Base-by-base conservation (phyloP, 2,113 vertebrate genomes). In the Arvicanthis niloticus region DNA sequence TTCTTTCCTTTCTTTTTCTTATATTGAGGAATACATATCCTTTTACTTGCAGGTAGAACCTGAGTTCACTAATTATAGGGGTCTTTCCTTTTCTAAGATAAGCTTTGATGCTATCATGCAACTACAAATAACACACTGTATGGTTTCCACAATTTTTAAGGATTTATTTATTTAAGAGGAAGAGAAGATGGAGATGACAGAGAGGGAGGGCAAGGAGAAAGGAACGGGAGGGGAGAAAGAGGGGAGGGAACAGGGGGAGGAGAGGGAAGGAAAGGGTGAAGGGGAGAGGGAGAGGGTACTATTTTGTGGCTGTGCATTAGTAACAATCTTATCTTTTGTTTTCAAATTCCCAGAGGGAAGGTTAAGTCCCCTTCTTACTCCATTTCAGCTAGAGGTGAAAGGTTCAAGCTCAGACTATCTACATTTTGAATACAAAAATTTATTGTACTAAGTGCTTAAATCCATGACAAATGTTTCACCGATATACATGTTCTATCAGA, bases 361-460 rank as follows among this genome's bases (percentile, higher is more conserved):
- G 40, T 68, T 92, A 72, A 88, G 34, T 85, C n/a, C 16, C 93
- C 82, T 67, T 19, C 29, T 34, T 86, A 91, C 51, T 78, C 58
- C 53, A 93, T 80, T 42, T 73, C 91, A 45, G 24, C 26, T 76
- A 93, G 3, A 89, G 53, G 60, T 17, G 91, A 82, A n/a, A 94
- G 93, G 31, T 97, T 85, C 51, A 96, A 72, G 90, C 88, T 80
- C 70, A 92, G 22, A 40, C 72, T 67, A 82, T 70, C 75, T 92
- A 90, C 72, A 78, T 78, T 97, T 88, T 80, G 19, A 82, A 73
- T 29, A 72, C 73, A 85, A 81, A 87, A 58, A 34, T 75, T 93
- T 85, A 88, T 80, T 95, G 15, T n/a, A 67, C 13, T 95, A 84
- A 82, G 29, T 37, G 89, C 95, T 97, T 93, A 96, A 96, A 91